These are phyloP conservation scores for Urechis unicinctus DNA, from an alignment of 2,888 invertebrate species.

Conservation along the genomic window DNA sequence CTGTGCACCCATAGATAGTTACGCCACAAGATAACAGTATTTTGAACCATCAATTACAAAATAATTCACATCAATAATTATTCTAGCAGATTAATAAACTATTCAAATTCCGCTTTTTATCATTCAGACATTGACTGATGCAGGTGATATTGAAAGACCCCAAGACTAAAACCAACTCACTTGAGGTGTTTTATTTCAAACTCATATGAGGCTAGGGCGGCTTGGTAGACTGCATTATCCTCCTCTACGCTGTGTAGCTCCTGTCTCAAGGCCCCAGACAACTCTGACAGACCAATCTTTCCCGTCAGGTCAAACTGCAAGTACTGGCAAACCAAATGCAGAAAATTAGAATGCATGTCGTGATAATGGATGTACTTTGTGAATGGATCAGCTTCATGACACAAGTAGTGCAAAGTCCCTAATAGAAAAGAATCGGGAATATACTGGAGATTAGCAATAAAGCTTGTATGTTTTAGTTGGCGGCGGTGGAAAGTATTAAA, in stretches of 20 bases:
- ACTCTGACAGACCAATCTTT: constrained; percentile 34
- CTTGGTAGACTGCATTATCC: constrained; percentile 32
- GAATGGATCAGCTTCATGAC: not conserved
- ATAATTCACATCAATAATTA: too few species aligned
- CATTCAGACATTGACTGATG: too few species aligned
- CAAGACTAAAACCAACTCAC: constrained; percentile 23
- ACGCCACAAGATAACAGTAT: not conserved
- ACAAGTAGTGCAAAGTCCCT: not conserved
- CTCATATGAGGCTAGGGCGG: constrained; percentile 33
- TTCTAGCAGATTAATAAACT: too few species aligned
- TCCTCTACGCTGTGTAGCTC: constrained; percentile 30
- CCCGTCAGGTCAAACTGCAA: constrained; percentile 35
- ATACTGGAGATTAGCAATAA: not conserved
- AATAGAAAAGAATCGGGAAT: not conserved
- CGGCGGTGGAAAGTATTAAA: not conserved
- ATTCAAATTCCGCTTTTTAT: too few species aligned
- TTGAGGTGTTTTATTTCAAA: constrained; percentile 37
- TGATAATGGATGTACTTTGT: not conserved
- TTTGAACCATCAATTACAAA: not conserved
- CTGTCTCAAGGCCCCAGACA: constrained; percentile 35
- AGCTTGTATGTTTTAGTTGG: too few species aligned
- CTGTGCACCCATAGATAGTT: too few species aligned
- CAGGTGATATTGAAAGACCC: too few species aligned
- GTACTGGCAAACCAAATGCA: constrained; percentile 23
- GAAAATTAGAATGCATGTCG: not conserved